A percentile compares a stretch with the other conserved stretches of the same genome.
phyloP scores from a whole-genome alignment of 2,113 vertebrate genomes.

The Microcebus ravelobensis region DNA sequence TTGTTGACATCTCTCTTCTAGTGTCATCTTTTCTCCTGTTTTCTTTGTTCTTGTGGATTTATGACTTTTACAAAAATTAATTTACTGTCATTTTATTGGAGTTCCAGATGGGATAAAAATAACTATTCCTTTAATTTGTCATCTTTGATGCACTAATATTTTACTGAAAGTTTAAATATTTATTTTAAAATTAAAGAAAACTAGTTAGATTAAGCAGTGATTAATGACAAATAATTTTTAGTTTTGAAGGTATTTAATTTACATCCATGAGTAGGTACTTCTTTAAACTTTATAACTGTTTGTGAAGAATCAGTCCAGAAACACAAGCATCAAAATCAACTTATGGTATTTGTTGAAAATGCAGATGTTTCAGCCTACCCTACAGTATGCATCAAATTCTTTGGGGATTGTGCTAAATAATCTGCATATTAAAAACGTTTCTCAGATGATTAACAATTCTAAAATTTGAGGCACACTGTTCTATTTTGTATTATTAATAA shows the following conservation, averaged over 20 bases:
- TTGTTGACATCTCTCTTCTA: background rate
- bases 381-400: background rate
- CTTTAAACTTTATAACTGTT: background rate
- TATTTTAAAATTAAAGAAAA: background rate
- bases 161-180: background rate
- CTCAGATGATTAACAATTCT: background rate
- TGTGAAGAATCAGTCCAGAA: background rate
- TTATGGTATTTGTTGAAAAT: background rate
- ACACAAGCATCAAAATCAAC: background rate
- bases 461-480: background rate
- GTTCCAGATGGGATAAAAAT: background rate
- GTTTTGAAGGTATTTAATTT: background rate
- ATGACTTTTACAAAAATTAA: background rate
- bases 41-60: background rate
- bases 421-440: background rate
- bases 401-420: background rate
- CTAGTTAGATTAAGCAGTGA: background rate
- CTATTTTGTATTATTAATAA: background rate
- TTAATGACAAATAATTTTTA: background rate
- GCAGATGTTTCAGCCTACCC: background rate
- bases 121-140: background rate
- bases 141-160: background rate
- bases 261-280: background rate
- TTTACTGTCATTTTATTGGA: background rate
- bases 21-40: background rate